Evolutionary conservation across 2,113 vertebrate genomes (phyloP).

Genomic region (Myanophis thanlyinensis): DNA sequence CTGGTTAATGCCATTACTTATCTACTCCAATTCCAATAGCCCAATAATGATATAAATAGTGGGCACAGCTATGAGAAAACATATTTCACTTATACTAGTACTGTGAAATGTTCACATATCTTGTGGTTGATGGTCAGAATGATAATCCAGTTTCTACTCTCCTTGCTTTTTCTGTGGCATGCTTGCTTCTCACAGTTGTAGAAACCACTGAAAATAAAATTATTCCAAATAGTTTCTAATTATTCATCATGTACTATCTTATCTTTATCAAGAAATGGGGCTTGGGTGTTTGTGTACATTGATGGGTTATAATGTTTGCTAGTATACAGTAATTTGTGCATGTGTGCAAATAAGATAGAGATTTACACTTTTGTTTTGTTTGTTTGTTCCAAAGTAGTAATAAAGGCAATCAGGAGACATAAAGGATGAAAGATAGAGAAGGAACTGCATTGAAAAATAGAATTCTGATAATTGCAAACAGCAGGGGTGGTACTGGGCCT

Average conservation of each 20-base stretch:
- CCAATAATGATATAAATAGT: neutral
- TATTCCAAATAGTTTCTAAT: neutral
- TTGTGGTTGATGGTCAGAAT: neutral
- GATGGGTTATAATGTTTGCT: neutral
- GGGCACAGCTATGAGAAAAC: neutral
- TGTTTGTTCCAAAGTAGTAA: neutral
- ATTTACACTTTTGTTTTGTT: constrained; percentile 7
- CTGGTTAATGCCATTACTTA: neutral
- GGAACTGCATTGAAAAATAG: neutral
- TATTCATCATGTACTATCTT: neutral
- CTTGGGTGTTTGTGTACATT: neutral
- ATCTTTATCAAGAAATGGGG: neutral
- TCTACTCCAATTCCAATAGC: neutral
- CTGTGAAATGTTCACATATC: neutral
- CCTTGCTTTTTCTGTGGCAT: neutral
- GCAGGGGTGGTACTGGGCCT: neutral
- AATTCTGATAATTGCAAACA: constrained; percentile 33
- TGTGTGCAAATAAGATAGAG: neutral
- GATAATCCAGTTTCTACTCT: neutral
- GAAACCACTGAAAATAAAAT: neutral
- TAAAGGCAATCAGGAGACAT: neutral
- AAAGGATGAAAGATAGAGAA: constrained; percentile 5
- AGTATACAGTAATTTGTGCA: neutral
- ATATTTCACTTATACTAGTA: neutral
- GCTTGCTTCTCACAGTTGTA: neutral